These are phyloP conservation scores for Rhodophaea formosa DNA, from an alignment of 2,888 invertebrate genomes.

Conservation along the genomic window DNA sequence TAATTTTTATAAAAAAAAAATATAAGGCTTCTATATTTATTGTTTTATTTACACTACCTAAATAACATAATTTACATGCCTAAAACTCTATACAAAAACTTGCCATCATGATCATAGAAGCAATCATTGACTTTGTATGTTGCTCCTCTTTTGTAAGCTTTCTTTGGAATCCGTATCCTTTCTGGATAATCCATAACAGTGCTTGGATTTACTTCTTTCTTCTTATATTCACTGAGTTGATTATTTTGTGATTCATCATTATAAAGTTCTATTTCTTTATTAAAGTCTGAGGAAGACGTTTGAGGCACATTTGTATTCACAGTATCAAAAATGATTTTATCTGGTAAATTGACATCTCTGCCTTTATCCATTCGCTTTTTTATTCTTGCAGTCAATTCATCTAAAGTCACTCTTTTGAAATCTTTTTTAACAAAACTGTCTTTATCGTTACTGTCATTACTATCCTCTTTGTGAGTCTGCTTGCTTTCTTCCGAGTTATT, in stretches of 20 bases:
- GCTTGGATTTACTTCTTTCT: slow-evolving; percentile 38
- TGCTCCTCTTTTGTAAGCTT: slow-evolving; percentile 82
- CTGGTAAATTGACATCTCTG: slow-evolving; percentile 50
- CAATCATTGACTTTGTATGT: slow-evolving; percentile 89
- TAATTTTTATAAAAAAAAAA: slow-evolving; percentile 74
- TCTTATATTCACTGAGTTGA: slow-evolving; percentile 42
- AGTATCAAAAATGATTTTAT: slow-evolving; percentile 57
- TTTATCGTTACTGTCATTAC: slow-evolving; percentile 22
- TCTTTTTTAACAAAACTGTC: slow-evolving; percentile 30
- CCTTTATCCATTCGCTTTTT: slow-evolving; percentile 58
- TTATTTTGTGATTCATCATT: slow-evolving; percentile 34
- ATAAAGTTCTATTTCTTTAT: slow-evolving; percentile 46
- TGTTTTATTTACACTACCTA: slow-evolving; percentile 56
- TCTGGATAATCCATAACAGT: slow-evolving; percentile 74
- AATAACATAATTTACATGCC: slow-evolving; percentile 75
- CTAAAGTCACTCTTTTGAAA: slow-evolving; percentile 54
- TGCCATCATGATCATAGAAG: slow-evolving; percentile 90
- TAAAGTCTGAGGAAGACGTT: slow-evolving; percentile 33
- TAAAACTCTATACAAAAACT: slow-evolving; percentile 89
- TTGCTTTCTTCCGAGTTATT: neutral
- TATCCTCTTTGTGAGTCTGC: slow-evolving; percentile 13
- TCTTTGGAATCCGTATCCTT: slow-evolving; percentile 86
- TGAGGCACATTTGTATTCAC: slow-evolving; percentile 31
- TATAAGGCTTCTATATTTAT: slow-evolving; percentile 59
- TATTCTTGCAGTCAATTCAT: slow-evolving; percentile 58